These are phyloP conservation scores for Gasterosteus nipponicus DNA, from an alignment of 2,113 vertebrate genomes.

Conservation along the genomic window DNA sequence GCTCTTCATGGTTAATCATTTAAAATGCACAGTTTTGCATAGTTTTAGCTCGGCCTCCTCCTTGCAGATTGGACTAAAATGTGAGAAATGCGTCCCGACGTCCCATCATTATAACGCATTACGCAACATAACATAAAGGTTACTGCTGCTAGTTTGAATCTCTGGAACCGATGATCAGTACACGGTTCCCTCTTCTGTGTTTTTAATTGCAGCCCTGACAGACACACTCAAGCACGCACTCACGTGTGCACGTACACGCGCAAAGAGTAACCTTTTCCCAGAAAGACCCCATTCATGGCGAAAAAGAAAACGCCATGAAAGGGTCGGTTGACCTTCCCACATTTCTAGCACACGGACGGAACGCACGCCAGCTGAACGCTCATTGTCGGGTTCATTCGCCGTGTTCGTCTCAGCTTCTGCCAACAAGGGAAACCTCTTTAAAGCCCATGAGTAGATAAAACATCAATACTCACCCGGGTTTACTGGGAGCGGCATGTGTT, in stretches of 20 bases:
- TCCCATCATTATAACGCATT: constrained; percentile 5
- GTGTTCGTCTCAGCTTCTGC: not conserved
- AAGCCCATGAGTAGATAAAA: not conserved
- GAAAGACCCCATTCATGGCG: not conserved
- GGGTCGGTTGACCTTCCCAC: not conserved
- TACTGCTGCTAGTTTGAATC: constrained; percentile 16
- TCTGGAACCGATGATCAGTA: constrained; percentile 27
- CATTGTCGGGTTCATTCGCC: too few relatives aligned
- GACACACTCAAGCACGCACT: not conserved
- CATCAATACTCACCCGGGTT: not conserved
- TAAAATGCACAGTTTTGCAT: not conserved
- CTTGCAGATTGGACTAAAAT: constrained; percentile 29
- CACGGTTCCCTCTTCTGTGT: not conserved
- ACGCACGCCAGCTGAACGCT: too few relatives aligned
- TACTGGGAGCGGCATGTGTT: not conserved
- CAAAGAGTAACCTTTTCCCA: not conserved
- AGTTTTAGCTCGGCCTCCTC: not conserved
- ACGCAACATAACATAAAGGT: constrained; percentile 4
- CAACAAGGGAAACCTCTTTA: not conserved
- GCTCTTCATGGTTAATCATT: not conserved
- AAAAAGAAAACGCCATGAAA: not conserved
- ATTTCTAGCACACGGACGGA: too few relatives aligned
- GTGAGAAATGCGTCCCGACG: constrained; percentile 5
- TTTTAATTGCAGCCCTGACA: not conserved
- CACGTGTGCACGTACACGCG: not conserved